phyloP scores from a whole-genome alignment of 2,888 invertebrate genomes.

The Tenodera sinensis region DNA sequence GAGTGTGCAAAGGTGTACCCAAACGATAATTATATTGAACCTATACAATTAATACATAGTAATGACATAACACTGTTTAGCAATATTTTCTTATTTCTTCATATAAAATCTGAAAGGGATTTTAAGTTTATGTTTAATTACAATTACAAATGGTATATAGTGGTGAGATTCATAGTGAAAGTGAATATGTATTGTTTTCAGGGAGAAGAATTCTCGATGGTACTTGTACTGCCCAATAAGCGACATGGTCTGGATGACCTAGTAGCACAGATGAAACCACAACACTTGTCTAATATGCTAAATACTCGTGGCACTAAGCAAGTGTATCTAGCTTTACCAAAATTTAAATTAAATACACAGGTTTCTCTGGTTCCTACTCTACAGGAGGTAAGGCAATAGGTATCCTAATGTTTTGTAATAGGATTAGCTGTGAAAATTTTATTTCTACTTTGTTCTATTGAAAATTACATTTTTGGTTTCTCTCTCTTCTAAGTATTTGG shows the following conservation, averaged over 20 bases:
- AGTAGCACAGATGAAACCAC: slow-evolving; percentile 40
- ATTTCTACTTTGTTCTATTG: neutral
- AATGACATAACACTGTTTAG: too few relatives aligned
- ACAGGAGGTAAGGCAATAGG: slow-evolving; percentile 43
- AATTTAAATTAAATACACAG: slow-evolving; percentile 48
- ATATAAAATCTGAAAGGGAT: too few relatives aligned
- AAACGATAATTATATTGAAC: too few relatives aligned
- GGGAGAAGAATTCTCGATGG: slow-evolving; percentile 49
- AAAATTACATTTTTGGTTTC: neutral
- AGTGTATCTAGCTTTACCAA: slow-evolving; percentile 46
- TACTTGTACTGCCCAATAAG: slow-evolving; percentile 48
- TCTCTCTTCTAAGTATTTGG: neutral
- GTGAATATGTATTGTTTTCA: slow-evolving; percentile 34
- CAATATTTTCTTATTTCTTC: too few relatives aligned
- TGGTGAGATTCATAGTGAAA: too few relatives aligned
- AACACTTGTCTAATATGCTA: slow-evolving; percentile 39
- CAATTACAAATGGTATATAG: too few relatives aligned
- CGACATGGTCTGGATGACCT: slow-evolving; percentile 40
- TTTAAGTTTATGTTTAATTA: too few relatives aligned
- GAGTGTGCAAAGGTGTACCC: too few relatives aligned
- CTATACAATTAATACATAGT: too few relatives aligned
- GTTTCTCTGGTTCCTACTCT: slow-evolving; percentile 44
- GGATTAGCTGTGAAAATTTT: neutral
- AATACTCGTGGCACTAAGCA: slow-evolving; percentile 36
- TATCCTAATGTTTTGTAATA: neutral